phyloP scores from a whole-genome alignment of 2,888 invertebrate species.

The Gnatocerus cornutus region DNA sequence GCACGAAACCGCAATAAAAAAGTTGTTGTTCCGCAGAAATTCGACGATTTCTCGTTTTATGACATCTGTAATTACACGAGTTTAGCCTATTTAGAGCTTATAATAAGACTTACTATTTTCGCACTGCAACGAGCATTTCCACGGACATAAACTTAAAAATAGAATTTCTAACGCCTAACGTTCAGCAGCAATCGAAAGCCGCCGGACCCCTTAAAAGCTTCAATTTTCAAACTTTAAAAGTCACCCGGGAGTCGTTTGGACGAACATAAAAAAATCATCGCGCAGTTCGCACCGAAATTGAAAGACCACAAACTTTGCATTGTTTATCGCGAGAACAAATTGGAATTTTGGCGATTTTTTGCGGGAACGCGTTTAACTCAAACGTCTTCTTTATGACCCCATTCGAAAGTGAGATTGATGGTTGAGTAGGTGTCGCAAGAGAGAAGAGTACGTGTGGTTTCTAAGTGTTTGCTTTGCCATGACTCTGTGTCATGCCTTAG shows the following conservation, averaged over 20 bases:
- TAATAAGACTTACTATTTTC: not conserved
- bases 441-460: constrained; percentile 39
- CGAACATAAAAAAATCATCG: constrained; percentile 32
- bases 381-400: constrained; percentile 24
- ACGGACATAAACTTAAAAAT: not conserved
- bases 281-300: constrained; percentile 5
- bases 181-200: constrained; percentile 26
- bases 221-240: constrained; percentile 29
- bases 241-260: constrained; percentile 23
- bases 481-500: constrained; percentile 43
- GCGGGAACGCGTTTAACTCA: constrained; percentile 1
- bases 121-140: not conserved
- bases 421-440: not conserved
- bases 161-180: too few relatives aligned
- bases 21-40: constrained; percentile 21
- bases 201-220: constrained; percentile 23
- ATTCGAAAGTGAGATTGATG: constrained; percentile 13
- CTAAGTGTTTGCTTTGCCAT: constrained; percentile 45
- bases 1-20: constrained; percentile 31
- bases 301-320: too few relatives aligned
- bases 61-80: constrained; percentile 26
- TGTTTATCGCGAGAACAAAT: too few relatives aligned
- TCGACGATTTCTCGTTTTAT: constrained; percentile 20
- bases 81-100: constrained; percentile 14
- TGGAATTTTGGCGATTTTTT: constrained; percentile 6